Evolutionary conservation across 1,140 invertebrate species (phyloP).

Genomic region (Goniozus legneri): DNA sequence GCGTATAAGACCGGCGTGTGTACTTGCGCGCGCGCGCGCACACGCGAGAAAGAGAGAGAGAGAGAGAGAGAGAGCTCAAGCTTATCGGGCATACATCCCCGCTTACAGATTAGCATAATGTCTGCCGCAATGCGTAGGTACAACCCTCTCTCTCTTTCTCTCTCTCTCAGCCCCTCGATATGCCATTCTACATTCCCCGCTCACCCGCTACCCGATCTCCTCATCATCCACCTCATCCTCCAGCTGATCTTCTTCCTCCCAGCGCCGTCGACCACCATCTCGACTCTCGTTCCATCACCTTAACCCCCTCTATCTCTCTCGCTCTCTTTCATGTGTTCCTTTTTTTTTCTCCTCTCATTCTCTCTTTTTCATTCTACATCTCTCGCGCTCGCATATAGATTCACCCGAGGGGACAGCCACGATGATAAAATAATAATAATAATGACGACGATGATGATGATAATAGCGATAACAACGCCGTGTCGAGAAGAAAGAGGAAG

Average conservation of each 20-base stretch:
- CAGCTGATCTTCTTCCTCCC: too few relatives aligned
- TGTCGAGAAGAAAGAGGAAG: background rate
- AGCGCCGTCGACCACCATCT: too few relatives aligned
- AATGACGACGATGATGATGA: constrained; percentile 32
- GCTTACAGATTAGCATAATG: constrained; percentile 54
- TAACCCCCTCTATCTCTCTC: constrained; percentile 10
- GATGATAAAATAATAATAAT: constrained; percentile 43
- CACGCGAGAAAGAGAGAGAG: constrained; percentile 21
- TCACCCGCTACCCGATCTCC: constrained; percentile 1
- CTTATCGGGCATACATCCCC: constrained; percentile 54
- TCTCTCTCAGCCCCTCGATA: too few relatives aligned
- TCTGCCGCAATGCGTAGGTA: constrained; percentile 51
- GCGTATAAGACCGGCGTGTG: background rate
- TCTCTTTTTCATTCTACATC: background rate
- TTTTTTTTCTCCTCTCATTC: background rate
- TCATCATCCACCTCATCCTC: constrained; percentile 19
- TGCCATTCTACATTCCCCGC: too few relatives aligned
- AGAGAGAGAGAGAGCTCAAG: too few relatives aligned
- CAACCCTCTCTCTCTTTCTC: constrained; percentile 7
- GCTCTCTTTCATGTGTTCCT: constrained; percentile 7
- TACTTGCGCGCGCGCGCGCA: background rate
- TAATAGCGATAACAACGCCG: constrained; percentile 23
- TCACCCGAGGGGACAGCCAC: constrained; percentile 16
- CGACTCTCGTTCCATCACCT: too few relatives aligned
- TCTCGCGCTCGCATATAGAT: constrained; percentile 5